A percentile compares a stretch with the other conserved stretches of the same genome.
Conservation (phyloP, 37 sponge, comb jelly and placozoan species). For the Hexactinellida sp. region DNA sequence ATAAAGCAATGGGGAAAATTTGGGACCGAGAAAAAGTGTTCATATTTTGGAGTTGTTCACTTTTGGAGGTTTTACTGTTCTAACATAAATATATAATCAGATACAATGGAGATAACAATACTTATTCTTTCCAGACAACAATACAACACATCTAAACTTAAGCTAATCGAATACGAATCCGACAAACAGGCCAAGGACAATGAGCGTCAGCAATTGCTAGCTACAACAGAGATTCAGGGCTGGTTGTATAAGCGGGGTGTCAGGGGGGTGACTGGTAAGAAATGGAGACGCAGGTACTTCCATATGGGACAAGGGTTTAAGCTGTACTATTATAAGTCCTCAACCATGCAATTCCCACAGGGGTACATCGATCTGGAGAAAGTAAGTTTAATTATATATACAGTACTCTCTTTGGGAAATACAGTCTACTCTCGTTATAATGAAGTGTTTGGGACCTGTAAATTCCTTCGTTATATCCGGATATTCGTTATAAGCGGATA, state of each 20-base stretch:
- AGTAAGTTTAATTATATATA: neutral
- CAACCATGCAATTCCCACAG: neutral
- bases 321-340: neutral
- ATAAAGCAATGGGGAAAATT: no score
- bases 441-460: no score
- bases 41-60: no score
- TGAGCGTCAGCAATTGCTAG: neutral
- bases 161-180: neutral
- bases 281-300: constrained; percentile 10
- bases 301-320: constrained; percentile 14
- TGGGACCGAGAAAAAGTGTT: no score
- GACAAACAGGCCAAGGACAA: neutral
- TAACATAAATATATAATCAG: no score
- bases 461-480: no score
- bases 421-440: no score
- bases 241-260: neutral
- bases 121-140: neutral
- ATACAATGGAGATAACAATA: no score
- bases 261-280: neutral
- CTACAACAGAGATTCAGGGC: neutral
- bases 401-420: no score
- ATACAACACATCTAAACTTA: neutral
- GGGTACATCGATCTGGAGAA: constrained; percentile 6
- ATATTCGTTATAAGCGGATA: no score
- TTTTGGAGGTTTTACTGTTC: no score